Percentiles rank a stretch among this genome's conserved stretches.
Conservation (phyloP, 1,140 invertebrate genomes). For the Thaumetopoea pityocampa region DNA sequence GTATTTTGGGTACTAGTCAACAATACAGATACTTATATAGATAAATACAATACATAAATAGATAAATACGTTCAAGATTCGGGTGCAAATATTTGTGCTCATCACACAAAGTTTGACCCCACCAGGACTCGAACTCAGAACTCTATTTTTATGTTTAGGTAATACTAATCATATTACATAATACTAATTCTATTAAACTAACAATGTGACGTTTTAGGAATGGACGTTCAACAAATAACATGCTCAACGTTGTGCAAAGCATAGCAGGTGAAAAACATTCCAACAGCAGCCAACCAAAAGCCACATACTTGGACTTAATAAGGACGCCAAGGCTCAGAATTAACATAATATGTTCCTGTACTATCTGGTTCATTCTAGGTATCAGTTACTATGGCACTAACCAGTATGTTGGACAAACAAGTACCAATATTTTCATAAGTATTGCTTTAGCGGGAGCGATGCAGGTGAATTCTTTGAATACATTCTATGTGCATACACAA, state of each 20-base stretch:
- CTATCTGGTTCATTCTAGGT: conserved; percentile 80
- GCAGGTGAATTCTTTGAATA: conserved; percentile 12
- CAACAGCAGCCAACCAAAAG: conserved; percentile 40
- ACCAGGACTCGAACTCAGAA: no score
- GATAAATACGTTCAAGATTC: no score
- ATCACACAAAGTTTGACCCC: no score
- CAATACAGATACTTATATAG: no score
- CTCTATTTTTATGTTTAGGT: no score
- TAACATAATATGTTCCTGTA: conserved; percentile 80
- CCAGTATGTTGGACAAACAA: conserved; percentile 80
- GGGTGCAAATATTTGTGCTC: no score
- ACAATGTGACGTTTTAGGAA: conserved; percentile 29
- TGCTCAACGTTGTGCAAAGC: conserved; percentile 17
- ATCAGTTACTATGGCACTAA: conserved; percentile 82
- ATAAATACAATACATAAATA: no score
- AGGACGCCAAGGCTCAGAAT: conserved; percentile 80
- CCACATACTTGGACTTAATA: conserved; percentile 79
- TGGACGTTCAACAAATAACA: conserved; percentile 20
- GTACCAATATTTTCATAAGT: conserved; percentile 80
- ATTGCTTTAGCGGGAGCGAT: conserved; percentile 77
- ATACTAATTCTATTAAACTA: background rate
- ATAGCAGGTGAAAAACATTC: conserved; percentile 18
- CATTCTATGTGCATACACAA: background rate
- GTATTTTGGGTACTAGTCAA: no score
- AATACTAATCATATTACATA: background rate